Evolutionary conservation across 2,888 invertebrate genomes (phyloP).

Genomic region (Leptarthrus brevirostris): DNA sequence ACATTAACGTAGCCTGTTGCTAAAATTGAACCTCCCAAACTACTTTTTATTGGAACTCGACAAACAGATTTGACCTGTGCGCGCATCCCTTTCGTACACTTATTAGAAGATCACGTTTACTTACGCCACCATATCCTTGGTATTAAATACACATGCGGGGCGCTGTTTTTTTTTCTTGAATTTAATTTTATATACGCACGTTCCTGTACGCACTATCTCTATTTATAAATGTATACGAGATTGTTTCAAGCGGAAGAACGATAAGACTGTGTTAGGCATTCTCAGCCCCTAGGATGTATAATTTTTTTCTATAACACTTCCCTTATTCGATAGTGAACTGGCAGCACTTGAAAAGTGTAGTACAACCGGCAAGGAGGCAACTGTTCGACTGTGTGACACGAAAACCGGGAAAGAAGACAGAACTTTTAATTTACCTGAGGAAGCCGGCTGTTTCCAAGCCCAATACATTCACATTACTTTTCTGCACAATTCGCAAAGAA

Average conservation of each 20-base stretch:
- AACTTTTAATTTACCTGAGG: slow-evolving; percentile 34
- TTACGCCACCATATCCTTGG: background rate
- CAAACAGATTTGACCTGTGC: slow-evolving; percentile 17
- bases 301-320: slow-evolving; percentile 1
- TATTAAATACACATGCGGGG: background rate
- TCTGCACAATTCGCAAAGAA: slow-evolving; percentile 30
- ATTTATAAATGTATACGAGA: background rate
- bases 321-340: background rate
- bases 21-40: slow-evolving; percentile 36
- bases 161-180: background rate
- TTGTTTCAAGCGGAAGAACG: background rate
- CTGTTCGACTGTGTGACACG: slow-evolving; percentile 18
- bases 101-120: background rate
- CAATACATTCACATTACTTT: background rate
- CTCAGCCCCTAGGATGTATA: slow-evolving; percentile 15
- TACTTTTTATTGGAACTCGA: background rate
- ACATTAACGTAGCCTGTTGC: slow-evolving; percentile 19
- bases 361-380: background rate
- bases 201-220: background rate
- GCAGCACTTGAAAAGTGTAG: background rate
- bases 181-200: background rate
- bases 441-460: slow-evolving; percentile 11
- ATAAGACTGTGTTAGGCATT: background rate
- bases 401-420: slow-evolving; percentile 32
- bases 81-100: slow-evolving; percentile 14